Evolutionary conservation across 2,113 vertebrate species (phyloP), one percentile per base, ranked within the genome.

Genomic region (Sebastes schlegelii): DNA sequence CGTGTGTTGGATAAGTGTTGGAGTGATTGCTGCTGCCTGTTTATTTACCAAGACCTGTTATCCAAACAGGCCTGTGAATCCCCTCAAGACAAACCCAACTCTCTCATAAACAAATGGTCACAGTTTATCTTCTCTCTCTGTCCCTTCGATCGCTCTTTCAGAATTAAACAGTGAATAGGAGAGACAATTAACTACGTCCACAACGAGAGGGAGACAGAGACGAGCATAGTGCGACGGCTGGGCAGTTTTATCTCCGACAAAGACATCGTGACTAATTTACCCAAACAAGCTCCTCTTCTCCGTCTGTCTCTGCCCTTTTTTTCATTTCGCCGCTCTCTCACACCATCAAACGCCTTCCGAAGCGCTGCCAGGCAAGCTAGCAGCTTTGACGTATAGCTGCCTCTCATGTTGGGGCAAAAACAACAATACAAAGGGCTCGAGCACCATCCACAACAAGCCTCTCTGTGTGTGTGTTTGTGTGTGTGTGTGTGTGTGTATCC

Each of bases 351-450:
- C 42, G 1, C n/a, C 72, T 55, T 86, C 72, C 70, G 60, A 82
- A 84, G 74, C 23, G n/a, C 64, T n/a, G 16, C 11, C 2, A 69
- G 74, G 46, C 43, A 48, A 42, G 43, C 60, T 21, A 8, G 45
- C 45, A 86, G 79, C 76, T 80, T 84, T 74, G 76, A 90, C 12
- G 0, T 62, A 74, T 71, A 82, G 57, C 65, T 73, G 52, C 62
- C 76, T 83, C 76, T 81, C 73, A 85, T 83, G 64, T 73, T 81
- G 61, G 61, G 4, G 6, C 51, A 5, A 82, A 81, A 83, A 80
- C 65, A 80, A 82, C 71, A 80, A 79, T 68, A 66, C 57, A 85
- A 68, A 79, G 71, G 40, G 45, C 51, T 74, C 51, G 13, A 52
- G 76, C 23, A 19, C 61, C 23, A 55, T 68, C 75, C 54, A 78